Evolutionary conservation across 2,888 invertebrate species (phyloP).

Genomic region (Ophion ventricosus): DNA sequence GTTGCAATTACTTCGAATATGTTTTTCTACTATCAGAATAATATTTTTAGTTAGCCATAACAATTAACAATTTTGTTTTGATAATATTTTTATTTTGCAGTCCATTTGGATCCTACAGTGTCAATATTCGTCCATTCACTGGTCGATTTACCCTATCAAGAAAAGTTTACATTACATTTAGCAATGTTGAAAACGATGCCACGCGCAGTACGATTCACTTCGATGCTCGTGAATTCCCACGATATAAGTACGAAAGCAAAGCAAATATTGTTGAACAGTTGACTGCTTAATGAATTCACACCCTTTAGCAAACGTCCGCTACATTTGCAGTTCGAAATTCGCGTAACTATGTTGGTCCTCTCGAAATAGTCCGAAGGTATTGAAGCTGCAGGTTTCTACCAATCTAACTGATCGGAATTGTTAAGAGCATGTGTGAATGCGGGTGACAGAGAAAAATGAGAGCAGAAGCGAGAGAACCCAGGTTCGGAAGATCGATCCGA

Average conservation of each 20-base stretch:
- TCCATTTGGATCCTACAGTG: too few relatives aligned
- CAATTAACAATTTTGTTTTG: too few relatives aligned
- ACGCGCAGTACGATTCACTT: neutral
- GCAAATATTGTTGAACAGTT: neutral
- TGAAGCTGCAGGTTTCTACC: slow-evolving; percentile 36
- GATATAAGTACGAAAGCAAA: neutral
- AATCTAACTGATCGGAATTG: slow-evolving; percentile 57
- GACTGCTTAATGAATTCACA: neutral
- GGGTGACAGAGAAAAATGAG: slow-evolving; percentile 45
- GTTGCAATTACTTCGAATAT: too few relatives aligned
- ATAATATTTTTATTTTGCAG: too few relatives aligned
- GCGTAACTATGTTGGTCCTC: slow-evolving; percentile 10
- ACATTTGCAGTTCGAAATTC: slow-evolving; percentile 10
- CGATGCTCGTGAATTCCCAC: neutral
- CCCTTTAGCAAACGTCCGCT: neutral
- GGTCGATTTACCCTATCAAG: too few relatives aligned
- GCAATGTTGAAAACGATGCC: neutral
- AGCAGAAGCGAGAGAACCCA: slow-evolving; percentile 27
- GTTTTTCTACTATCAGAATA: too few relatives aligned
- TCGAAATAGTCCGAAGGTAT: slow-evolving; percentile 43
- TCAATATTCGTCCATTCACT: too few relatives aligned
- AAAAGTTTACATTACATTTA: neutral
- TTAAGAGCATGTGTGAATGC: slow-evolving; percentile 47
- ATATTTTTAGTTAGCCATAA: too few relatives aligned
- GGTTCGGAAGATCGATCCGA: slow-evolving; percentile 56